phyloP scores from a whole-genome alignment of 2,113 vertebrate species.

The Periophthalmodon schlosseri region DNA sequence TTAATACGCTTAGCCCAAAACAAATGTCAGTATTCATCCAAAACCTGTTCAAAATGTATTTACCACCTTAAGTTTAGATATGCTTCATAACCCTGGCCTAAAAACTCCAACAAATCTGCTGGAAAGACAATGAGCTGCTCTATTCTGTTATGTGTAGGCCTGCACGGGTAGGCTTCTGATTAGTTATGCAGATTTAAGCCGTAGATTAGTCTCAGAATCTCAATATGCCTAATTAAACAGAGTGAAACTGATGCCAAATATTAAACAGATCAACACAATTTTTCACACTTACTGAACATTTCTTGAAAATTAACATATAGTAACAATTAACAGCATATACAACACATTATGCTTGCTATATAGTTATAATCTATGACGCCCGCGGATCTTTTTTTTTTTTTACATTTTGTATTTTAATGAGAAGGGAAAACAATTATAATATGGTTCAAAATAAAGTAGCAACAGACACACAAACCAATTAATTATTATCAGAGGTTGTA shows the following conservation, averaged over 20 bases:
- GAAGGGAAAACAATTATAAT: too few species aligned
- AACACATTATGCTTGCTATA: too few species aligned
- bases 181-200: background rate
- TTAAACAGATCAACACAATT: background rate
- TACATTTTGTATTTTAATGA: too few species aligned
- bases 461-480: background rate
- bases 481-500: background rate
- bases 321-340: too few species aligned
- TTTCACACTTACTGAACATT: too few species aligned
- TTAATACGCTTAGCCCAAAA: conserved; percentile 57
- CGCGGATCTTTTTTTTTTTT: too few species aligned
- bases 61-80: conserved; percentile 46
- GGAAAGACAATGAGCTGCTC: background rate
- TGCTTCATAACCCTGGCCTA: background rate
- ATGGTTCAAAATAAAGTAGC: too few species aligned
- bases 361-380: too few species aligned
- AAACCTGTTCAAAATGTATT: conserved; percentile 35
- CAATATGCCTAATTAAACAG: background rate
- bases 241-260: conserved; percentile 1
- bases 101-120: background rate
- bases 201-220: background rate
- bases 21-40: conserved; percentile 61
- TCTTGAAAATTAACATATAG: background rate
- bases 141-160: background rate
- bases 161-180: background rate